Evolutionary conservation across 2,113 vertebrate species (phyloP).

Genomic region (Channa maculata): DNA sequence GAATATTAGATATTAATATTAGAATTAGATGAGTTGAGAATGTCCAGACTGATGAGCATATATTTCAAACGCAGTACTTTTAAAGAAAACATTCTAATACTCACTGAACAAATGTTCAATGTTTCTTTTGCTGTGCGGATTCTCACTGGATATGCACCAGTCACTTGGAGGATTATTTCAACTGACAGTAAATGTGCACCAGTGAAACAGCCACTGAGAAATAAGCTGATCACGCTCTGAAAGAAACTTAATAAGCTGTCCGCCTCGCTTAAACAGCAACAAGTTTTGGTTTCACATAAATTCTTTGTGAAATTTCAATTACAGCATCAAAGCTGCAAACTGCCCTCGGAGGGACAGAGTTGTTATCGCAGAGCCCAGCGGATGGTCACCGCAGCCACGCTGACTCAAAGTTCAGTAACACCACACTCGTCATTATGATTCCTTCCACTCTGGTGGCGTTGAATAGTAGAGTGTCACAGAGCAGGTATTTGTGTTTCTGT

Average conservation of each 20-base stretch:
- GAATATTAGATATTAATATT: constrained; percentile 14
- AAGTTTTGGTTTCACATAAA: constrained; percentile 65
- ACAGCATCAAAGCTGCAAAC: constrained; percentile 59
- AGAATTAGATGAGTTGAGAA: neutral
- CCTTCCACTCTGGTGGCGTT: constrained; percentile 33
- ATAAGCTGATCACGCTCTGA: constrained; percentile 64
- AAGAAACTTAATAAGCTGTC: constrained; percentile 77
- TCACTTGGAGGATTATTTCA: constrained; percentile 61
- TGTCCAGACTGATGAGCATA: neutral
- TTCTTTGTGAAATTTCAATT: constrained; percentile 77
- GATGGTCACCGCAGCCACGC: constrained; percentile 24
- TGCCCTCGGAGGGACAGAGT: constrained; percentile 44
- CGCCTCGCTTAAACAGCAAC: constrained; percentile 56
- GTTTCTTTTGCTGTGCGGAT: constrained; percentile 21
- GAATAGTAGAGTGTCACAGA: constrained; percentile 25
- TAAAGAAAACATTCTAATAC: neutral
- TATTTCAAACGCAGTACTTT: too few species aligned
- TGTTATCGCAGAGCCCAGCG: constrained; percentile 27
- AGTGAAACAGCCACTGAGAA: constrained; percentile 58
- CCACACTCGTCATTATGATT: constrained; percentile 46
- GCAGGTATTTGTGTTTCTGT: constrained; percentile 55
- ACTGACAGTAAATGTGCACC: constrained; percentile 69
- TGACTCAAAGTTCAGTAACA: constrained; percentile 48
- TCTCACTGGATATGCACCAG: constrained; percentile 1
- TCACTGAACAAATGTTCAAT: neutral